Evolutionary conservation across 2,888 invertebrate genomes (phyloP), one percentile per base, ranked within the genome.

Genomic region (Trachelus tabidus): DNA sequence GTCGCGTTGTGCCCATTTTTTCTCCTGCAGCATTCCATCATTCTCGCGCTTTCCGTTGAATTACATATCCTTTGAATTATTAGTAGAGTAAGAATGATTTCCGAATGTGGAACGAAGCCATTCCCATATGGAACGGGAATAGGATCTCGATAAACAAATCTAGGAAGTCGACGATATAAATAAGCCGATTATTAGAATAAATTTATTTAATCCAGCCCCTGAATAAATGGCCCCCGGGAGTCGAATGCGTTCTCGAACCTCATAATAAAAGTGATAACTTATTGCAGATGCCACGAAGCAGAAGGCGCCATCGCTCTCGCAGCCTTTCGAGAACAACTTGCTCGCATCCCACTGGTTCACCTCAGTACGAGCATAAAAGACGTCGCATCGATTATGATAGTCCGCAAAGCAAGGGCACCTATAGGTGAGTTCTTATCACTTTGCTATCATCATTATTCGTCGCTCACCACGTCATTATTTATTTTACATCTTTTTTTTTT

Each of bases 201-300:
- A 15, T 40, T 40, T 15, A 40, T 15, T 15, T 15, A 15, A 0
- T 37, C 15, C 6, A 15, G 15, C 40, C 15, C 40, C 40, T 40
- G 15, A 15, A 40, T 2, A 40, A 15, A 40, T 15, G 15, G 15
- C 4, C 1, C 15, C 6, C 15, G 2, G 15, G 40, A 40, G 4
- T 40, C 40, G 40, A 15, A 40, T 4, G 40, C 6, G 1, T 15
- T 40, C 15, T 15, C 15, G 15, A 40, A 0, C 1, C 1, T 40
- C 6, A 40, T 40, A 40, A 40, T 40, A 40, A 40, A 40, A 15
- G 6, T 15, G 40, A 6, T 78, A 76, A 69, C 81, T 78, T 83
- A 84, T 88, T 89, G 12, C 93, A 96, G 96, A 96, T 96, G 96
- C 96, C 96, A 89, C 95, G 96, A 87, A 95, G 95, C 84, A 94